Percentiles rank a stretch among this genome's conserved stretches.
Evolutionary conservation across 1,140 invertebrate species (phyloP).

Genomic region (Oncopodura yosiiana): DNA sequence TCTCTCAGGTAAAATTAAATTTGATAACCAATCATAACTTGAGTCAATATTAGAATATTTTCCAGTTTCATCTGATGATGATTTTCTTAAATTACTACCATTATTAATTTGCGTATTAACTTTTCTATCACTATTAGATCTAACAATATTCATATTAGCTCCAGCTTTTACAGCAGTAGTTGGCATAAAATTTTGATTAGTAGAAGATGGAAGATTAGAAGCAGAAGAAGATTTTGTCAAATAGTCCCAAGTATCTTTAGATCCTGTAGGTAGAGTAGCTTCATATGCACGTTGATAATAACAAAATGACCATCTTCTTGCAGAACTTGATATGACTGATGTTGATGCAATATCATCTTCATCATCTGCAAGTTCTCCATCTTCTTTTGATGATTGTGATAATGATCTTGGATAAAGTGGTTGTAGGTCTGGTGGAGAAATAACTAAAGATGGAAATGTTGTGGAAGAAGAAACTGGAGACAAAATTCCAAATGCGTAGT

Average conservation of each 20-base stretch:
- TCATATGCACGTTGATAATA: too few species aligned
- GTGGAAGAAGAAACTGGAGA: conserved; percentile 7
- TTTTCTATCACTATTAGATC: too few species aligned
- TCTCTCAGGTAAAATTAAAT: conserved; percentile 11
- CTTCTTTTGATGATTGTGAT: too few species aligned
- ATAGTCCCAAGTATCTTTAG: too few species aligned
- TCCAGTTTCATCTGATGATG: neutral
- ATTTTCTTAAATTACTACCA: neutral
- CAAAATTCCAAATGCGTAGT: conserved; percentile 22
- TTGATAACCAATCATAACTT: neutral
- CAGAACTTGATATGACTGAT: neutral
- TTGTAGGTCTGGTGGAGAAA: neutral
- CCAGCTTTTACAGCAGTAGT: too few species aligned
- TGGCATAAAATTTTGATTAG: too few species aligned
- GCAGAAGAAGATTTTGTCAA: too few species aligned
- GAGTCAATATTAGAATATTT: too few species aligned
- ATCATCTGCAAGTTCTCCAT: too few species aligned
- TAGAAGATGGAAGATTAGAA: too few species aligned
- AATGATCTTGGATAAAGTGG: too few species aligned
- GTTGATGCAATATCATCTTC: neutral
- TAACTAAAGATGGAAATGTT: conserved; percentile 4
- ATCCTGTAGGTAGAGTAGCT: too few species aligned
- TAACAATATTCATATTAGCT: neutral
- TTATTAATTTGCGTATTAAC: neutral
- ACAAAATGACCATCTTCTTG: neutral